Evolutionary conservation across 2,888 invertebrate species (phyloP).

Genomic region (Aplocera efformata): DNA sequence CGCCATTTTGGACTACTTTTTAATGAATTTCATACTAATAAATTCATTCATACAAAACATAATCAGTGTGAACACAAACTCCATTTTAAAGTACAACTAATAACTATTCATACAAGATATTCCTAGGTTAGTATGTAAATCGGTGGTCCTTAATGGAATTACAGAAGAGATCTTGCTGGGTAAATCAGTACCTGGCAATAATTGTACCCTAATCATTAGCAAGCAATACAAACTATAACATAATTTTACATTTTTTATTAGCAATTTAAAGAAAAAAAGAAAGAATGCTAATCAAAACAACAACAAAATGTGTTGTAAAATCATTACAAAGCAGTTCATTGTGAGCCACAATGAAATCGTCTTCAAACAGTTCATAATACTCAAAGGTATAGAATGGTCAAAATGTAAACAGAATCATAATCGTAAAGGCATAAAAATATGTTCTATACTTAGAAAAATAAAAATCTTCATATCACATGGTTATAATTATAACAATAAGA

Average conservation of each 20-base stretch:
- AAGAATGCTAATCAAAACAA: constrained; percentile 3
- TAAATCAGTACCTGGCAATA: constrained; percentile 12
- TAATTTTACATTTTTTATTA: constrained; percentile 12
- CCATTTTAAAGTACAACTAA: constrained; percentile 21
- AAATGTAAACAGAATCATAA: constrained; percentile 38
- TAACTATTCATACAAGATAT: constrained; percentile 16
- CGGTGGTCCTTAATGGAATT: constrained; percentile 28
- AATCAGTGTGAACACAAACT: constrained; percentile 17
- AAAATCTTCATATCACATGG: constrained; percentile 46
- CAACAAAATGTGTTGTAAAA: neutral
- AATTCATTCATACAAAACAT: constrained; percentile 13
- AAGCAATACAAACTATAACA: constrained; percentile 9
- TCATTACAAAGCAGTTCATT: constrained; percentile 1
- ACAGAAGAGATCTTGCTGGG: constrained; percentile 14
- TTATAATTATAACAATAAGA: constrained; percentile 30
- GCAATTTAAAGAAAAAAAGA: constrained; percentile 3
- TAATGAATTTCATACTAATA: constrained; percentile 7
- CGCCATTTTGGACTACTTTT: neutral
- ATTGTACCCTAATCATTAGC: neutral
- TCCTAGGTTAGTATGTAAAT: constrained; percentile 17
- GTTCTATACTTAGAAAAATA: constrained; percentile 38
- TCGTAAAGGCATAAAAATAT: constrained; percentile 35
- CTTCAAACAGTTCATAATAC: constrained; percentile 40
- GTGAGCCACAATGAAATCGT: constrained; percentile 1
- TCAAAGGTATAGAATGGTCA: constrained; percentile 43